Evolutionary conservation across 2,113 vertebrate genomes (phyloP).

Genomic region (Excalfactoria chinensis): DNA sequence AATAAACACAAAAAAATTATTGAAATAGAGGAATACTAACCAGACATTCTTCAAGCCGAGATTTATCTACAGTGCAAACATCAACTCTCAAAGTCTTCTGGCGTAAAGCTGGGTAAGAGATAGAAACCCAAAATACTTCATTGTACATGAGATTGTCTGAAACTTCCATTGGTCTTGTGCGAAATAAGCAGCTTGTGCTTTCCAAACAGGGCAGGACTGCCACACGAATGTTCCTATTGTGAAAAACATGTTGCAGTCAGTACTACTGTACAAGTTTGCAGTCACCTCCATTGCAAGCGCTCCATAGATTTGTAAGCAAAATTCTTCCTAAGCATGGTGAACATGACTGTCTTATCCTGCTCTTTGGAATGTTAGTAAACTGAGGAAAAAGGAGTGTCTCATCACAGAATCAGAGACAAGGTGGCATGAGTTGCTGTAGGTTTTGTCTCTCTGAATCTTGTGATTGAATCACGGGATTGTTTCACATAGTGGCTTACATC

Average conservation of each 20-base stretch:
- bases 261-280: background rate
- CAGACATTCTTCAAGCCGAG: constrained; percentile 89
- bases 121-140: constrained; percentile 89
- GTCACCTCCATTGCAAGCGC: background rate
- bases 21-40: constrained; percentile 73
- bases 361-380: background rate
- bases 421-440: background rate
- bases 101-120: constrained; percentile 86
- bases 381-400: background rate
- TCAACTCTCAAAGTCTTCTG: constrained; percentile 95
- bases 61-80: constrained; percentile 84
- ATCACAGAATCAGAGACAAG: background rate
- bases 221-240: constrained; percentile 85
- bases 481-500: background rate
- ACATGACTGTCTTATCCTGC: background rate
- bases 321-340: background rate
- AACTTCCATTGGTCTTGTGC: constrained; percentile 80
- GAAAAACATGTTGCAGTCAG: background rate
- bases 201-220: constrained; percentile 91
- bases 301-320: background rate
- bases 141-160: constrained; percentile 83
- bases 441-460: background rate
- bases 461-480: background rate
- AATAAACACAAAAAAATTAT: background rate
- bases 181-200: constrained; percentile 89